Conservation (phyloP, 1,140 invertebrate species). For the Pogonognathellus flavescens region DNA sequence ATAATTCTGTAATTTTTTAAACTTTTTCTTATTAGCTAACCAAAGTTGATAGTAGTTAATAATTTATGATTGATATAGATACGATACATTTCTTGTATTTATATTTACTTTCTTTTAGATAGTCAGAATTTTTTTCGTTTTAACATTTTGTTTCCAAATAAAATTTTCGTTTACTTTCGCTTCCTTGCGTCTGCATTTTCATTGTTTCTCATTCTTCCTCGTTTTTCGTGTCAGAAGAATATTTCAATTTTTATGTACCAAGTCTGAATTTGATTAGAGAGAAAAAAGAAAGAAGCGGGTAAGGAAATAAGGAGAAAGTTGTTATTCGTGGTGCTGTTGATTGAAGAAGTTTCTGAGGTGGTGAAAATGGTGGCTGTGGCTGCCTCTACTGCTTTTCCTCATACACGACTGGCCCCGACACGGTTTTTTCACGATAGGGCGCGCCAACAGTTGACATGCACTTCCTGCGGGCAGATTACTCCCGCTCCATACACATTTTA, state of each 20-base stretch:
- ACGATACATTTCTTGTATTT: too few relatives aligned
- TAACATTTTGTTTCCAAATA: background rate
- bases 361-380: too few relatives aligned
- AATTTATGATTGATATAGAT: too few relatives aligned
- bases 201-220: too few relatives aligned
- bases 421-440: conserved; percentile 82
- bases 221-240: too few relatives aligned
- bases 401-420: conserved; percentile 75
- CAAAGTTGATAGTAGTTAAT: too few relatives aligned
- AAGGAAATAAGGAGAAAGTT: background rate
- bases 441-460: conserved; percentile 80
- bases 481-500: conserved; percentile 90
- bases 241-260: too few relatives aligned
- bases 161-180: background rate
- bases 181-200: background rate
- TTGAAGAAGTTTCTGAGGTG: too few relatives aligned
- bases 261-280: background rate
- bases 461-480: conserved; percentile 85
- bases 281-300: background rate
- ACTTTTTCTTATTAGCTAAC: too few relatives aligned
- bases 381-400: background rate
- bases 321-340: background rate
- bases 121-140: background rate
- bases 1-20: too few relatives aligned
- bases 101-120: too few relatives aligned